Evolutionary conservation across 92 coral and sea anemone species (phyloP).

Genomic region (Palythoa heliodiscus): DNA sequence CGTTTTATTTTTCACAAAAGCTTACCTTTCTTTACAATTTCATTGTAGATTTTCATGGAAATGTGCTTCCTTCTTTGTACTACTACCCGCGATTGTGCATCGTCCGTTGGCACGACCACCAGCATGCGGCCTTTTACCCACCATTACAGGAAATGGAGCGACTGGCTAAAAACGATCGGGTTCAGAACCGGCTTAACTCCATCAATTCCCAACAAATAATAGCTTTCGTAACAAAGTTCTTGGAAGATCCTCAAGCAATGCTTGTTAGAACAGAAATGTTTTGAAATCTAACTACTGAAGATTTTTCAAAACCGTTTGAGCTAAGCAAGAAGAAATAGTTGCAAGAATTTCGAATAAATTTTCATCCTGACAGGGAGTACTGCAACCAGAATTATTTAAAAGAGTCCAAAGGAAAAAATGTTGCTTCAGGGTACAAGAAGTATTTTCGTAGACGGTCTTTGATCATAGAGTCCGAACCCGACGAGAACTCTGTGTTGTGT

Average conservation of each 20-base stretch:
- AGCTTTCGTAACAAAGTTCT: conserved; percentile 70
- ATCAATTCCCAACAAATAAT: conserved; percentile 82
- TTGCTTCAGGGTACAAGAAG: no score
- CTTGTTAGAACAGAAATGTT: conserved; percentile 85
- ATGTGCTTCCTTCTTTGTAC: conserved; percentile 62
- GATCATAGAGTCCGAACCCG: no score
- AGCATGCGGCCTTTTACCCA: conserved; percentile 94
- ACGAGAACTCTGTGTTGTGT: no score
- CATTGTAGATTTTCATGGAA: conserved; percentile 14
- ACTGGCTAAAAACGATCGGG: conserved; percentile 62
- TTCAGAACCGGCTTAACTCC: conserved; percentile 75
- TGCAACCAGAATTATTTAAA: no score
- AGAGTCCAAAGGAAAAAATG: no score
- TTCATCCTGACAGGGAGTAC: no score
- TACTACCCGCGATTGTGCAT: conserved; percentile 94
- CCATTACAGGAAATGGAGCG: conserved; percentile 70
- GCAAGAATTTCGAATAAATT: no score
- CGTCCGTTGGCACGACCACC: conserved; percentile 84
- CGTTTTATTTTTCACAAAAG: not conserved
- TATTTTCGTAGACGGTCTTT: no score
- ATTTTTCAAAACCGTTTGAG: no score
- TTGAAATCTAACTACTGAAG: conserved; percentile 14
- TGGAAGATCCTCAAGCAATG: conserved; percentile 67
- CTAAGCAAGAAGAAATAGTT: no score
- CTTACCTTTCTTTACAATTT: not conserved